Conservation (phyloP, 1,140 invertebrate genomes). For the Druon quercuslanigerum region DNA sequence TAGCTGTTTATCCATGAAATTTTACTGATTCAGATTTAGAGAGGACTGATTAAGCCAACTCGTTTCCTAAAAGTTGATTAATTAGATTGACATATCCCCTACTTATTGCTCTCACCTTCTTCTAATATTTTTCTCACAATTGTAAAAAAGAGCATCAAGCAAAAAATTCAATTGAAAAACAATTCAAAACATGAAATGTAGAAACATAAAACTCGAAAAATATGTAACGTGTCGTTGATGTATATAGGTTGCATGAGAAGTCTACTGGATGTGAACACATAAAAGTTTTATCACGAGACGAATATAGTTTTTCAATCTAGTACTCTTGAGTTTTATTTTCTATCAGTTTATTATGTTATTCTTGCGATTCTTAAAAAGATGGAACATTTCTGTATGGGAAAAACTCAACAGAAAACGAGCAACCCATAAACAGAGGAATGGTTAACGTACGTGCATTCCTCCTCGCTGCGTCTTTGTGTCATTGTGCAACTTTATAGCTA, state of each 20-base stretch:
- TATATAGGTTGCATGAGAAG: neutral
- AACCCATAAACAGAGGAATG: neutral
- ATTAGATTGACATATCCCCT: too few species aligned
- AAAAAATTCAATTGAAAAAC: too few species aligned
- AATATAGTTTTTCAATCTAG: slow-evolving; percentile 24
- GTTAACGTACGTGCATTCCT: neutral
- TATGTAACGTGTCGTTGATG: too few species aligned
- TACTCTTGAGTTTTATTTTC: neutral
- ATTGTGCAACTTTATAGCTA: neutral
- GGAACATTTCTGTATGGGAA: neutral
- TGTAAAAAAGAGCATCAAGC: too few species aligned
- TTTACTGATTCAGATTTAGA: too few species aligned
- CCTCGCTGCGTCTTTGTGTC: neutral
- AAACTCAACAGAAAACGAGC: neutral
- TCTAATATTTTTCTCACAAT: too few species aligned
- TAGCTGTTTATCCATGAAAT: too few species aligned
- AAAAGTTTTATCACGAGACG: slow-evolving; percentile 3
- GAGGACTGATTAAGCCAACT: too few species aligned
- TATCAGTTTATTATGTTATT: neutral
- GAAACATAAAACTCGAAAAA: too few species aligned
- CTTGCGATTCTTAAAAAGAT: neutral
- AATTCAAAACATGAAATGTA: too few species aligned
- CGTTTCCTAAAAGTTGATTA: too few species aligned
- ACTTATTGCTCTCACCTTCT: too few species aligned
- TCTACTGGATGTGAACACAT: neutral